Evolutionary conservation across 2,888 invertebrate species (phyloP).

Genomic region (Parnassius apollo): DNA sequence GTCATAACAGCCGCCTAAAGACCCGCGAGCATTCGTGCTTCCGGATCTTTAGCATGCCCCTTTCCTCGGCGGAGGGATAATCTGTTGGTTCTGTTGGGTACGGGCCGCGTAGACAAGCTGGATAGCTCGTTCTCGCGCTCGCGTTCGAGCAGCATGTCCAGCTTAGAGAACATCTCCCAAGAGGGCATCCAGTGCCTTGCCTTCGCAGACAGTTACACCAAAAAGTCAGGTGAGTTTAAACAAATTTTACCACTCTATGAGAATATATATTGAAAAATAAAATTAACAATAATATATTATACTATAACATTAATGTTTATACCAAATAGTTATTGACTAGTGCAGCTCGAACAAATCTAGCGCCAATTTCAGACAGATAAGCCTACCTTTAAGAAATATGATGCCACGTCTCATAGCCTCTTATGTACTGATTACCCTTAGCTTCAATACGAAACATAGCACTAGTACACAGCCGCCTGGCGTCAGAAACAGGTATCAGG

Average conservation of each 20-base stretch:
- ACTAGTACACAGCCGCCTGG: no score
- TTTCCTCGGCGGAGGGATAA: constrained; percentile 48
- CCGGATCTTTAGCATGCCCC: constrained; percentile 30
- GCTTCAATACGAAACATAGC: no score
- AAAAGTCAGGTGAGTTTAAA: constrained; percentile 91
- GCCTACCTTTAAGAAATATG: no score
- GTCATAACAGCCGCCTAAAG: constrained; percentile 32
- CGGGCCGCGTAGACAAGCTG: constrained; percentile 95
- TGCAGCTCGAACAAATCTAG: no score
- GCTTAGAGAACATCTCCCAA: constrained; percentile 97
- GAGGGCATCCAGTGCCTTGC: constrained; percentile 98
- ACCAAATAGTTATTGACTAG: no score
- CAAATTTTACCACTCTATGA: no score
- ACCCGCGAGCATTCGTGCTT: constrained; percentile 35
- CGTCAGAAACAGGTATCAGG: no score
- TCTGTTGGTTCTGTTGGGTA: constrained; percentile 58
- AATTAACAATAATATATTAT: no score
- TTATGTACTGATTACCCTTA: no score
- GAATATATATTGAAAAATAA: neutral
- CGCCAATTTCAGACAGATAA: no score
- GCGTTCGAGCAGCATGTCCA: constrained; percentile 98
- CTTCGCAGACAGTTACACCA: constrained; percentile 97
- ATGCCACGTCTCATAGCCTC: no score
- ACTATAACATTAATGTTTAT: no score
- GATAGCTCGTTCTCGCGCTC: constrained; percentile 98